Evolutionary conservation across 2,113 vertebrate species (phyloP).

Genomic region (Nestor notabilis): DNA sequence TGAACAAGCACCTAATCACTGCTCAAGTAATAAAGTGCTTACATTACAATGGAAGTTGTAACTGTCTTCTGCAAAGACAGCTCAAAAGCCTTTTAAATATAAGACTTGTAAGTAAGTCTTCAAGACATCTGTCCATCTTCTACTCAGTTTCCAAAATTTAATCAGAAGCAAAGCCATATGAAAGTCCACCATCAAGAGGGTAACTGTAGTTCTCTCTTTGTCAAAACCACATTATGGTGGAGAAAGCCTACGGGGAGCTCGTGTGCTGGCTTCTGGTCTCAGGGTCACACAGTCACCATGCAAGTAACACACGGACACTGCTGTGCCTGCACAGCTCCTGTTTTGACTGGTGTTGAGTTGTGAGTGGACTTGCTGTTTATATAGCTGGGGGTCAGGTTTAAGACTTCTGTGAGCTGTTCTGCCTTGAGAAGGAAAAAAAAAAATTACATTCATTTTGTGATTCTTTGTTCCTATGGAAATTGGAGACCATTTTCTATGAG

Average conservation of each 20-base stretch:
- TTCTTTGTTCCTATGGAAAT: constrained; percentile 48
- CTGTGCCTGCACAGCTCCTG: neutral
- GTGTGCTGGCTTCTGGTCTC: accelerated
- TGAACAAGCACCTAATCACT: neutral
- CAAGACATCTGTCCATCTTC: neutral
- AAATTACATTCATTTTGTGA: neutral
- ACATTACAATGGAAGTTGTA: neutral
- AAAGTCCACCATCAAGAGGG: neutral
- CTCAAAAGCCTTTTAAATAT: neutral
- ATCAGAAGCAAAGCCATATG: neutral
- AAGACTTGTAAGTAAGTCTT: neutral
- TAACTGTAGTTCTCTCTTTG: neutral
- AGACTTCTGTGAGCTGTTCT: neutral
- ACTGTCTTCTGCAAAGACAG: neutral
- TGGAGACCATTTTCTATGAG: neutral
- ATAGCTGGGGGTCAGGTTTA: neutral
- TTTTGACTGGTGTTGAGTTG: neutral
- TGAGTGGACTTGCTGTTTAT: neutral
- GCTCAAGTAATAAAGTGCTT: neutral
- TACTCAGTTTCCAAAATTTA: neutral
- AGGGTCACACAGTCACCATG: accelerated
- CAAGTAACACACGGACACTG: accelerated
- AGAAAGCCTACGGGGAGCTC: neutral
- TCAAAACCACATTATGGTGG: neutral
- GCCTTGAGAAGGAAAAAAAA: neutral